Evolutionary conservation across 2,888 invertebrate species (phyloP).

Genomic region (Sussaba pulchella): DNA sequence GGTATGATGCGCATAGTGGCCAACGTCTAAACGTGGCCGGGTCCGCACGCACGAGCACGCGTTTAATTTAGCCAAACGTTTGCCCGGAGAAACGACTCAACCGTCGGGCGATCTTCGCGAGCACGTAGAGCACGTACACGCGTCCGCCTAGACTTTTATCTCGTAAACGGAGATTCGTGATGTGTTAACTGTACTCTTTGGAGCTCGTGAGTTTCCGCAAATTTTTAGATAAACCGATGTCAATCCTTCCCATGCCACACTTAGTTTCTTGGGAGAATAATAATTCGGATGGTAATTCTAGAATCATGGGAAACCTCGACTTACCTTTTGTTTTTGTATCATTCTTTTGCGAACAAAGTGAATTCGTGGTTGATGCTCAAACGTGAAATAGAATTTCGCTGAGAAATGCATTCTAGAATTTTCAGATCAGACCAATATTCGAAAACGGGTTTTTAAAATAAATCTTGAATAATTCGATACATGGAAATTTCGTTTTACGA

Average conservation of each 20-base stretch:
- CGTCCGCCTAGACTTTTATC: conserved; percentile 61
- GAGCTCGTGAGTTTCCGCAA: conserved; percentile 28
- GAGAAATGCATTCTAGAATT: too few species aligned
- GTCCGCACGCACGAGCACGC: conserved; percentile 13
- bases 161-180: conserved; percentile 57
- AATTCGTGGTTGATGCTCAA: too few species aligned
- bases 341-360: not conserved
- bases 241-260: conserved; percentile 13
- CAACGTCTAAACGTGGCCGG: conserved; percentile 68
- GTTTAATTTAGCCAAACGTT: conserved; percentile 47
- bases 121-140: too few species aligned
- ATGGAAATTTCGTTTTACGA: too few species aligned
- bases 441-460: too few species aligned
- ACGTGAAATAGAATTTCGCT: too few species aligned
- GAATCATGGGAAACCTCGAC: not conserved
- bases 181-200: conserved; percentile 36
- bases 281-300: not conserved
- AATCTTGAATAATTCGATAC: too few species aligned
- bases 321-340: not conserved
- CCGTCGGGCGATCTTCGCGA: conserved; percentile 44
- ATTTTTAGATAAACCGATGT: conserved; percentile 48
- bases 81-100: not conserved
- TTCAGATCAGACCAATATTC: too few species aligned
- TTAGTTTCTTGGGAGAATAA: not conserved
- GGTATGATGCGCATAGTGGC: conserved; percentile 72